These are phyloP conservation scores for Zaprionus taronus DNA, from an alignment of 1,140 invertebrate species.

Conservation along the genomic window DNA sequence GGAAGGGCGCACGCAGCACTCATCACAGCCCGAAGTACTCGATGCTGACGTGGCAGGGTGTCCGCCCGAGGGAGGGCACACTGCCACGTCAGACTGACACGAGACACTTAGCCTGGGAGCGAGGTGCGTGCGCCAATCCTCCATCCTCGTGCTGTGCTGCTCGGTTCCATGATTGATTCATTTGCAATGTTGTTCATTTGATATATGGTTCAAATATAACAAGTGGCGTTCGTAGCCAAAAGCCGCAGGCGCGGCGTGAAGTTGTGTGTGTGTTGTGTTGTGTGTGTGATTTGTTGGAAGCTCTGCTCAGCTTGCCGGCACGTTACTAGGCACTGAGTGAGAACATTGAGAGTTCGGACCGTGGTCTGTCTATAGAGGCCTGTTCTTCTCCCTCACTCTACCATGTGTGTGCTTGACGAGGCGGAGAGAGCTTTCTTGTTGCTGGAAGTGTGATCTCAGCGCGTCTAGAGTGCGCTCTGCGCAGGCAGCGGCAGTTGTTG, in stretches of 20 bases:
- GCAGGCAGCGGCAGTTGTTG: conserved; percentile 20
- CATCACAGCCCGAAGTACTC: conserved; percentile 14
- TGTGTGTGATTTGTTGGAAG: conserved; percentile 24
- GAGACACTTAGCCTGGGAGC: conserved; percentile 35
- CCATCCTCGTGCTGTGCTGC: background rate
- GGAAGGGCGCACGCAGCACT: conserved; percentile 42
- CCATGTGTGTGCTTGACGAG: conserved; percentile 31
- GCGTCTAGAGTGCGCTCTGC: conserved; percentile 24
- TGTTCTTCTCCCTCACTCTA: conserved; percentile 20
- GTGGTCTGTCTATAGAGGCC: background rate
- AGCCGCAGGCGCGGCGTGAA: conserved; percentile 60
- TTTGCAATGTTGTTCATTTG: conserved; percentile 9
- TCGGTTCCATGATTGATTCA: background rate
- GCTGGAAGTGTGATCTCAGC: conserved; percentile 18
- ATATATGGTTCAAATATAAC: conserved; percentile 7
- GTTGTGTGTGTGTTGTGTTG: conserved; percentile 7
- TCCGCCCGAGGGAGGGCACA: background rate
- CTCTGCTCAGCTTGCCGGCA: conserved; percentile 60
- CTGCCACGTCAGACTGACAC: background rate
- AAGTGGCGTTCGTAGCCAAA: conserved; percentile 63
- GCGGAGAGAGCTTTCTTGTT: conserved; percentile 30
- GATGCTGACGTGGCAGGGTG: conserved; percentile 1
- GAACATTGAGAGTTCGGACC: conserved; percentile 2
- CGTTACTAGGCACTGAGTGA: conserved; percentile 40
- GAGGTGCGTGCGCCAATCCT: conserved; percentile 45